Percentiles rank a stretch among this genome's conserved stretches.
Evolutionary conservation across 2,113 vertebrate species (phyloP).

Genomic region (Arvicanthis niloticus): DNA sequence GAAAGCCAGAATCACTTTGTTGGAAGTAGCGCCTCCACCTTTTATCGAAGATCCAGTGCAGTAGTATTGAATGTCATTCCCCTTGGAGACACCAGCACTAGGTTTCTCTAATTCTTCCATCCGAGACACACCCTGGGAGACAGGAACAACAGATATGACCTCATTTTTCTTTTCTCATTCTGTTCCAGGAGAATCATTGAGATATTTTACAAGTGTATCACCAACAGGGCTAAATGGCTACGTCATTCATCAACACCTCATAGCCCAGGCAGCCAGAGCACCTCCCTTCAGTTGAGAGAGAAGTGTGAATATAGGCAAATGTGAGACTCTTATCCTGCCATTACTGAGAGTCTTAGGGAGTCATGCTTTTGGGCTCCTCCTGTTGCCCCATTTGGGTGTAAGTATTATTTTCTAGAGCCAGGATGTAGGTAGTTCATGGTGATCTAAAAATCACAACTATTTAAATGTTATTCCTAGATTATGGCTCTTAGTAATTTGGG

Average conservation of each 20-base stretch:
- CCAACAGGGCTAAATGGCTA: not conserved
- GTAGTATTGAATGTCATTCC: not conserved
- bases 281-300: not conserved
- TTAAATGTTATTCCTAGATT: not conserved
- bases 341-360: not conserved
- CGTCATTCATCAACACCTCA: not conserved
- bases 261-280: not conserved
- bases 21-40: not conserved
- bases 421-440: not conserved
- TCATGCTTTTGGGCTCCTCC: not conserved
- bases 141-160: not conserved
- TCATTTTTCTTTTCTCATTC: not conserved
- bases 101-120: not conserved
- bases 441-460: not conserved
- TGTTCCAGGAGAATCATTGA: not conserved
- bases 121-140: not conserved
- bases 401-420: conserved; percentile 35
- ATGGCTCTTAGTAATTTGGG: not conserved
- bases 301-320: not conserved
- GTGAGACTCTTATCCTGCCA: not conserved
- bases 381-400: not conserved
- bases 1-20: not conserved
- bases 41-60: not conserved
- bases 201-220: not conserved
- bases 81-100: not conserved